Base-by-base conservation (phyloP, 2,113 vertebrate species). In the Brachyhypopomus gauderio region DNA sequence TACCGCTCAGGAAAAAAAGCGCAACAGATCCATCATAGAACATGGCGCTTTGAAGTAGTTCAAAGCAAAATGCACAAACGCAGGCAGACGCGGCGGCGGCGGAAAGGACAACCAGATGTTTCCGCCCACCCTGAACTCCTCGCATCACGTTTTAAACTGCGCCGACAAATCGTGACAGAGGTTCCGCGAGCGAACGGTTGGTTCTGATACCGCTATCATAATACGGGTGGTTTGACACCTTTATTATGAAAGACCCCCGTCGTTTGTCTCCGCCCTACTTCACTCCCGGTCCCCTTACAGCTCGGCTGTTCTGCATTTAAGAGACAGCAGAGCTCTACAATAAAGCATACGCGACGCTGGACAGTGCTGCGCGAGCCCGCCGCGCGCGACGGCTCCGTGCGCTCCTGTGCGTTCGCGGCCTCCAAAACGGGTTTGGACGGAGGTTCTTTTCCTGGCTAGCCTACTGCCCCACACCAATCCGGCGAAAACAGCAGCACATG, bases 231-330 rank as follows among this genome's bases (percentile, higher is more conserved):
- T 86, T 85, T 88, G 83, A 86, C 85, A 79, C 79, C 70, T 87
- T 84, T 78, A 84, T 88, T 85, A 89, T 59, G 58, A 85, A 77
- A 74, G 73, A 84, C 30, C 62, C 58, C 52, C 30, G 63, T 66
- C 62, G 11, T 71, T 36, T 63, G 16, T 48, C 17, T 34, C 19
- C 30, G 4, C 76, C n/a, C 62, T 38, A n/a, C 16, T 22, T 69
- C 11, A 6, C n/a, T 19, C 58, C 48, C 8, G 22, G 45, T 56
- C 74, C 27, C 30, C 78, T 6, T 52, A 82, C 85, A 85, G 80
- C 83, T 90, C 78, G 79, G 87, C 80, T 78, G 19, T 83, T 85
- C 84, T 82, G 59, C 86, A 85, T 85, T 78, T 70, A 63, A 81
- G 70, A 83, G 79, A 73, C 14, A 75, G 64, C 80, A 78, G 1